A percentile compares a stretch with the other conserved stretches of the same genome.
Evolutionary conservation across 1,140 invertebrate genomes (phyloP).

Genomic region (Zaprionus nigranus): DNA sequence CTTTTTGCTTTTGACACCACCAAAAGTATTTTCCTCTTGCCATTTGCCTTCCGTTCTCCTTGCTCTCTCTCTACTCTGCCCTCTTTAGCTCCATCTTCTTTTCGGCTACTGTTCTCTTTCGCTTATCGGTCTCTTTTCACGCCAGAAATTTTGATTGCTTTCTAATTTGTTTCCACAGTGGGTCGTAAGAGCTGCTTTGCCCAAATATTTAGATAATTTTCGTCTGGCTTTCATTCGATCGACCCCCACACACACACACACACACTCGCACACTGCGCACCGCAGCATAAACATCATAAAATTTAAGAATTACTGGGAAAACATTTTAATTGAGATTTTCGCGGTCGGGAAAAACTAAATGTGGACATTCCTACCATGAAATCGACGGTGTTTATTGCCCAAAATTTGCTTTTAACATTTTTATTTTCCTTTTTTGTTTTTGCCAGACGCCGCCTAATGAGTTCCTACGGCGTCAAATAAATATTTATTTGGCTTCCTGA

Average conservation of each 20-base stretch:
- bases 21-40: slow-evolving; percentile 42
- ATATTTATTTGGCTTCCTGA: slow-evolving; percentile 29
- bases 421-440: background rate
- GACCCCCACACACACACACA: slow-evolving; percentile 8
- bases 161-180: slow-evolving; percentile 42
- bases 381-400: slow-evolving; percentile 7
- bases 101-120: slow-evolving; percentile 45
- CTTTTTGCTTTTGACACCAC: slow-evolving; percentile 66
- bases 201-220: slow-evolving; percentile 45
- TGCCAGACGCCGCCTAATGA: slow-evolving; percentile 9
- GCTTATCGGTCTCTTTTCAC: slow-evolving; percentile 29
- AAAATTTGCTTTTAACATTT: slow-evolving; percentile 15
- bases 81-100: slow-evolving; percentile 42
- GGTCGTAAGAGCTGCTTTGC: slow-evolving; percentile 19
- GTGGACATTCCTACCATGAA: slow-evolving; percentile 1
- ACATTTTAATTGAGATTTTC: slow-evolving; percentile 42
- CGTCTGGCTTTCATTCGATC: slow-evolving; percentile 19
- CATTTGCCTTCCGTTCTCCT: slow-evolving; percentile 18
- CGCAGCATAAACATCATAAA: slow-evolving; percentile 33
- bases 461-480: slow-evolving; percentile 13
- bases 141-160: slow-evolving; percentile 46
- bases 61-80: background rate
- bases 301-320: slow-evolving; percentile 36
- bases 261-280: background rate
- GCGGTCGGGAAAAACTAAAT: slow-evolving; percentile 18